phyloP scores from a whole-genome alignment of 2,113 vertebrate genomes.

The Amblyopsis rosae region DNA sequence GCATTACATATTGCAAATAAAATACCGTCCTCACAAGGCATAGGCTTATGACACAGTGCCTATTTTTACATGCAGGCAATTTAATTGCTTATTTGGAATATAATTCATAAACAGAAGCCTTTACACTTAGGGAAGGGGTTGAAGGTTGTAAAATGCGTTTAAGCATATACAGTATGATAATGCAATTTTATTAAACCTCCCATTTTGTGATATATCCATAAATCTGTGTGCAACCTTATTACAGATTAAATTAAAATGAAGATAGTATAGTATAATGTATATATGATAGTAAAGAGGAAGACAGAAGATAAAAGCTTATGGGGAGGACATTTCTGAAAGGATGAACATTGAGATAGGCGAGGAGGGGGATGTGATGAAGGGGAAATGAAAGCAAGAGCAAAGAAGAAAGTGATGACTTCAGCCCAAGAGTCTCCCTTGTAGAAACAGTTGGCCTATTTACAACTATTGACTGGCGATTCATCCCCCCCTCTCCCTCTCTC shows the following conservation, averaged over 20 bases:
- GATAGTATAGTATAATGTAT: no score
- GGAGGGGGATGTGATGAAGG: not conserved
- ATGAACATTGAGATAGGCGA: constrained; percentile 8
- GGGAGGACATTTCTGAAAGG: not conserved
- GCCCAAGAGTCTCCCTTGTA: constrained; percentile 34
- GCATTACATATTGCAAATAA: not conserved
- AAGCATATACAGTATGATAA: no score
- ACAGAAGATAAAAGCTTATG: not conserved
- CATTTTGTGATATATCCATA: no score
- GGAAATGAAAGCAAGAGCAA: constrained; percentile 9
- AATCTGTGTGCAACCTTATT: not conserved
- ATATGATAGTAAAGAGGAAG: not conserved
- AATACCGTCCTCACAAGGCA: not conserved
- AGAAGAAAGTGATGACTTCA: constrained; percentile 44
- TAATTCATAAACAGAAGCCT: no score
- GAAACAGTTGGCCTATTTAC: constrained; percentile 56
- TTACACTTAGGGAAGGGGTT: no score
- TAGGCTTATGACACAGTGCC: not conserved
- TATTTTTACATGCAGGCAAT: not conserved
- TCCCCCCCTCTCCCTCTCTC: constrained; percentile 7
- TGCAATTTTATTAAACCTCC: no score
- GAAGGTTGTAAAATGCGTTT: no score
- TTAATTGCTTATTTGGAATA: no score
- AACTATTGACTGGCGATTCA: constrained; percentile 29
- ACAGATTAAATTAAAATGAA: not conserved